Percentiles rank a stretch among this genome's conserved stretches.
These are phyloP conservation scores for Sebastes glaucus DNA, from an alignment of 2,797 vertebrate species.

Conservation along the genomic window DNA sequence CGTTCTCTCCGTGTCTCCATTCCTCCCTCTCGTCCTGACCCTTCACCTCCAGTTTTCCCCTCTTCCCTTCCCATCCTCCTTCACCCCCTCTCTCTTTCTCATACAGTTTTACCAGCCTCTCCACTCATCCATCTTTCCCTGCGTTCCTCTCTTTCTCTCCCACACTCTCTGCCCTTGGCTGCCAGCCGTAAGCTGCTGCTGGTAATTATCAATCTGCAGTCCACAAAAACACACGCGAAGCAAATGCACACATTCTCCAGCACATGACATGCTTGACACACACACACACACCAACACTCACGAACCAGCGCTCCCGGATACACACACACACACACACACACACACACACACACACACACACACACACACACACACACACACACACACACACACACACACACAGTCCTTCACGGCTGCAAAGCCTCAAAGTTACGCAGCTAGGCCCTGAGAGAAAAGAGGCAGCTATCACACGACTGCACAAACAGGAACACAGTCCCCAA, in stretches of 20 bases:
- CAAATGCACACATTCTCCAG: constrained; percentile 35
- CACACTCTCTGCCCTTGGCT: constrained; percentile 50
- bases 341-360: background rate
- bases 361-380: background rate
- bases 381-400: constrained; percentile 6
- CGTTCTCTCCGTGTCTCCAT: constrained; percentile 33
- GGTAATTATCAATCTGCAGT: constrained; percentile 70
- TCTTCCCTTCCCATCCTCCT: constrained; percentile 10
- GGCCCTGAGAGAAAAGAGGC: constrained; percentile 51
- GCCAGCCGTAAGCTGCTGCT: constrained; percentile 52
- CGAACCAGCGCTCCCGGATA: background rate
- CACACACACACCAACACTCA: background rate
- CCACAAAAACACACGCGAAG: constrained; percentile 43
- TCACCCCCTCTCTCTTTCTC: background rate
- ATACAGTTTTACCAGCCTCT: background rate
- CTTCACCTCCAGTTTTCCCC: constrained; percentile 30
- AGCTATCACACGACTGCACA: constrained; percentile 62
- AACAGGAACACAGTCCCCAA: constrained; percentile 52
- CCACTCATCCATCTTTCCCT: constrained; percentile 14
- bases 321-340: background rate
- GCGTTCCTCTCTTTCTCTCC: background rate
- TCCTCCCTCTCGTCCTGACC: constrained; percentile 40
- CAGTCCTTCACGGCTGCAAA: constrained; percentile 51
- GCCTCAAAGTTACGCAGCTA: constrained; percentile 40
- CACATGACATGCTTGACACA: constrained; percentile 9